These are phyloP conservation scores for Pteria penguin DNA, from an alignment of 2,888 invertebrate genomes.

Conservation along the genomic window DNA sequence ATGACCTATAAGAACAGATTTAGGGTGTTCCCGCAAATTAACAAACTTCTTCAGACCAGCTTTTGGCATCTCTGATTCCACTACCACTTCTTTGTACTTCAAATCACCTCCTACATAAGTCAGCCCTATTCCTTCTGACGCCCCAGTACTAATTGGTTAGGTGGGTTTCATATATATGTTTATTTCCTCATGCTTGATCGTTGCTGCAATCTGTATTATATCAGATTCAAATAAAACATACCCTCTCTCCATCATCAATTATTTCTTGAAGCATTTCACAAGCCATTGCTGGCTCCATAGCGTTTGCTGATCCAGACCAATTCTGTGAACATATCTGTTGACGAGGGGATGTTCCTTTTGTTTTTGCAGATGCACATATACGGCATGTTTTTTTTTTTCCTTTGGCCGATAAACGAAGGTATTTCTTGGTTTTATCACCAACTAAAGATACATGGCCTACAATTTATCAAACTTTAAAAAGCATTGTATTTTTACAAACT, in stretches of 20 bases:
- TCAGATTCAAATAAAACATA: too few species aligned
- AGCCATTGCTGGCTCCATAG: conserved; percentile 22
- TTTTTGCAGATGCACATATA: neutral
- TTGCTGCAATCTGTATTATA: neutral
- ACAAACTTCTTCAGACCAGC: neutral
- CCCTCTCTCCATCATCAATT: conserved; percentile 8
- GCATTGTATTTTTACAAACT: too few species aligned
- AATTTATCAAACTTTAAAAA: too few species aligned
- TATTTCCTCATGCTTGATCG: neutral
- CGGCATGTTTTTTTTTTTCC: conserved; percentile 2
- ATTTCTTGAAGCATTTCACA: conserved; percentile 9
- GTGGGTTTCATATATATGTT: conserved; percentile 1
- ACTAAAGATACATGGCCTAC: conserved; percentile 11
- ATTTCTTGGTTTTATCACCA: conserved; percentile 20
- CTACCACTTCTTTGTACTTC: neutral
- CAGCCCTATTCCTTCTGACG: neutral
- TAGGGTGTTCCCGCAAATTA: neutral
- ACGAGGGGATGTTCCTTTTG: neutral
- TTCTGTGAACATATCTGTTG: conserved; percentile 9
- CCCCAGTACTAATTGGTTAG: neutral
- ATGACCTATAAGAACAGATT: neutral
- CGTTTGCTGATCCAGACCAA: conserved; percentile 8
- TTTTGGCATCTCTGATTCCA: neutral
- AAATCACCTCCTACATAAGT: neutral
- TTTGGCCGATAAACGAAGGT: neutral